Percentiles rank a stretch among this genome's conserved stretches.
phyloP scores from a whole-genome alignment of 2,888 invertebrate genomes.

The Pinctada fucata region DNA sequence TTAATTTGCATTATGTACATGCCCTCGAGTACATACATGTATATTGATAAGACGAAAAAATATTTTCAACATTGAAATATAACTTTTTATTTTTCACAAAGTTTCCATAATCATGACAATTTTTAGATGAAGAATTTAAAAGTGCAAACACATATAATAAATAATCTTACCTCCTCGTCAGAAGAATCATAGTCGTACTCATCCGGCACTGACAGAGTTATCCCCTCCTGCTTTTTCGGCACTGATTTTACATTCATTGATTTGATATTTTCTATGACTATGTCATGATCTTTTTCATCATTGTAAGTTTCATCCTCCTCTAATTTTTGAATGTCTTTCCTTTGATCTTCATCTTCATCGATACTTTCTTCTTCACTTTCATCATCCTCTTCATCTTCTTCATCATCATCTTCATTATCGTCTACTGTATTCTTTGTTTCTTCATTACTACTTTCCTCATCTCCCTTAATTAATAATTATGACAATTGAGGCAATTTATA shows the following conservation, averaged over 20 bases:
- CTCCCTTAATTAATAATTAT: no score
- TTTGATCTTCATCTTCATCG: constrained; percentile 24
- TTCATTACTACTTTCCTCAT: no score
- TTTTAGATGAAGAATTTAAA: no score
- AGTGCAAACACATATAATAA: no score
- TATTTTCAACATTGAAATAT: no score
- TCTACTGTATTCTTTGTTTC: constrained; percentile 14
- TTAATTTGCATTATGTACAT: no score
- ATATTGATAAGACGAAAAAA: no score
- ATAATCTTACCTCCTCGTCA: constrained; percentile 86
- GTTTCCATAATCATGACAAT: no score
- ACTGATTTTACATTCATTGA: constrained; percentile 22
- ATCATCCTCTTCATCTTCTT: constrained; percentile 18
- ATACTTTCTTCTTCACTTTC: constrained; percentile 3
- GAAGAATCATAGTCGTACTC: constrained; percentile 91
- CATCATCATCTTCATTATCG: constrained; percentile 38
- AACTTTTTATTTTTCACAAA: no score
- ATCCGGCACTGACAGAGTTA: constrained; percentile 77
- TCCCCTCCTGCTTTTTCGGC: constrained; percentile 14
- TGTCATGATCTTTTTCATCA: constrained; percentile 29
- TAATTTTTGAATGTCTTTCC: constrained; percentile 18
- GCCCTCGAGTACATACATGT: no score
- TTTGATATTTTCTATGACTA: constrained; percentile 19
- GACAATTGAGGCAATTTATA: no score
- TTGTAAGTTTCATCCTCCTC: constrained; percentile 40